phyloP scores from a whole-genome alignment of 2,797 vertebrate species.

The Schizothorax lantsangensis region DNA sequence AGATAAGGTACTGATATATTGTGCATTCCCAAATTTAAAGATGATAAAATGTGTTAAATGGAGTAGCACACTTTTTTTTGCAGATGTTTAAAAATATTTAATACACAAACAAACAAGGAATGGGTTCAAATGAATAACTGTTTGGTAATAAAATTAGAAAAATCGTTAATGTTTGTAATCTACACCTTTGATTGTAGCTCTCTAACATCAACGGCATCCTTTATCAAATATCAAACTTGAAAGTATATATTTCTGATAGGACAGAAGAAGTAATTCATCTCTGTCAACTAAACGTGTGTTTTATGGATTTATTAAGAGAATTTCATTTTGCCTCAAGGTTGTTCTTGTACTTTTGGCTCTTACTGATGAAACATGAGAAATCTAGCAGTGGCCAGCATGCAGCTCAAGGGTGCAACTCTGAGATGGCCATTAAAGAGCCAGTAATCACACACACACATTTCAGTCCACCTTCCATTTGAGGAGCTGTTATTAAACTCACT shows the following conservation, averaged over 20 bases:
- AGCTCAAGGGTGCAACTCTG: slow-evolving; percentile 36
- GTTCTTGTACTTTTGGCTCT: slow-evolving; percentile 35
- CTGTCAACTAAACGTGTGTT: slow-evolving; percentile 34
- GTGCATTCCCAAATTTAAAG: neutral
- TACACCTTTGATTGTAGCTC: neutral
- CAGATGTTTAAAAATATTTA: neutral
- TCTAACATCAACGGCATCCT: slow-evolving; percentile 21
- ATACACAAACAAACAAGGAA: neutral
- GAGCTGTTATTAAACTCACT: slow-evolving; percentile 46
- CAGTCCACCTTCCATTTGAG: slow-evolving; percentile 29
- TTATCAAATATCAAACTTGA: slow-evolving; percentile 10
- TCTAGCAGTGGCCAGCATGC: slow-evolving; percentile 31
- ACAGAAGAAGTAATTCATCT: slow-evolving; percentile 24
- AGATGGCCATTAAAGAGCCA: slow-evolving; percentile 40
- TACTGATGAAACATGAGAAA: slow-evolving; percentile 51
- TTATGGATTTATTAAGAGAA: slow-evolving; percentile 25
- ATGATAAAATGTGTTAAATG: neutral
- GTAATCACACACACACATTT: slow-evolving; percentile 49
- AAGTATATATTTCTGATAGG: slow-evolving; percentile 1
- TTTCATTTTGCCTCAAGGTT: slow-evolving; percentile 19
- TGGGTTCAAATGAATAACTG: neutral
- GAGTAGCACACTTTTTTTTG: neutral
- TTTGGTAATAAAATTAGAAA: neutral
- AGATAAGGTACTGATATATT: neutral
- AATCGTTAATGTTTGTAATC: neutral